Base-by-base conservation (phyloP, 2,888 invertebrate species). In the Amiota minor region DNA sequence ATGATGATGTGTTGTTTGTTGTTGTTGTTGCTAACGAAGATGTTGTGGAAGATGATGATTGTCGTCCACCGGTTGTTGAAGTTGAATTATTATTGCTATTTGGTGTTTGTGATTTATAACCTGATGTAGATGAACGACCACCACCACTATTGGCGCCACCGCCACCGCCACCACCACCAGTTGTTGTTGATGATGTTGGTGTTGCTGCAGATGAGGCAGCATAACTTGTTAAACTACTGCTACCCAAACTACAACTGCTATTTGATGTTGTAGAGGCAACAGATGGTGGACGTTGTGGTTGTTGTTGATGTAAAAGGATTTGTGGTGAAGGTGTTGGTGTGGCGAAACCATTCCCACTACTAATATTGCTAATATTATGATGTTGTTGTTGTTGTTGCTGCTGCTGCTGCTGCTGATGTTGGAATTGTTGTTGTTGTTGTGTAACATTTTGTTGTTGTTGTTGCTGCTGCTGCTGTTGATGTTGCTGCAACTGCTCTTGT, bases 381-480 rank as follows among this genome's bases (percentile, higher is more conserved):
- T 77, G 75, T 67, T 82, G 79, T 55, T 69, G 74, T 11, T 72
- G 77, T 68, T 69, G 68, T 56, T 76, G 72, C 20, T 72, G 73
- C 20, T 53, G 64, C 53, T 49, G 70, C n/a, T 70, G 61, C 47
- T 67, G 65, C 9, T 61, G 69, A 47, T 49, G 61, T 49, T 62
- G 62, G 47, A 72, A 73, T 9, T 76, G 81, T 74, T 86, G 53
- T 14, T 68, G 50, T 46, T 64, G 76, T 45, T 85, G 85, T 74
- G 88, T 87, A 75, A 88, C 87, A 45, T 82, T 83, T 45, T 78
- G 72, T 53, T 72, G 80, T 75, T 84, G 20, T 23, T 20, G 72
- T 20, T 53, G 50, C 35, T 65, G 76, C 12, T 59, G 67, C 53
- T 76, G 79, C 61, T 75, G 79, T 72, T 75, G 77, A 45, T 78